Evolutionary conservation across 2,113 vertebrate genomes (phyloP).

Genomic region (Larimichthys crocea): DNA sequence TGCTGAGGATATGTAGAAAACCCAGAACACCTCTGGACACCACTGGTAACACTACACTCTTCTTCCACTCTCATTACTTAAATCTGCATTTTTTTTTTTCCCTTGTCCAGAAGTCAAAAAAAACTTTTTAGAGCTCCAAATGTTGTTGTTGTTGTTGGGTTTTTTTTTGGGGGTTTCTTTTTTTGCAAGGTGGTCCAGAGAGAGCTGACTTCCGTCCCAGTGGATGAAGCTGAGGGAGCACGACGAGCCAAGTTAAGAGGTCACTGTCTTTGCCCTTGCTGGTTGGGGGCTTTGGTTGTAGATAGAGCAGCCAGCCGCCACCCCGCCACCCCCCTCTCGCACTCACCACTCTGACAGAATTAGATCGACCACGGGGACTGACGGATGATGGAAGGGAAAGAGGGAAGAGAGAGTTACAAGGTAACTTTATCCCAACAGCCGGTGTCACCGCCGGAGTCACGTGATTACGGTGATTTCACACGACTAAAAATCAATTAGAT

Average conservation of each 20-base stretch:
- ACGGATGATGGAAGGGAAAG: slow-evolving; percentile 10
- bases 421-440: slow-evolving; percentile 89
- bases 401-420: slow-evolving; percentile 64
- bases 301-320: slow-evolving; percentile 24
- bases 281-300: slow-evolving; percentile 42
- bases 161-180: no score
- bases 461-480: slow-evolving; percentile 10
- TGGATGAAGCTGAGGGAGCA: slow-evolving; percentile 46
- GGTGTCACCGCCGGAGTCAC: slow-evolving; percentile 54
- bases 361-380: slow-evolving; percentile 54
- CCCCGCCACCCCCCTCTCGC: not conserved
- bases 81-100: slow-evolving; percentile 23
- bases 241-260: slow-evolving; percentile 50
- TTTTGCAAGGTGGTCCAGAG: slow-evolving; percentile 8
- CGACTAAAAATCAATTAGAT: not conserved
- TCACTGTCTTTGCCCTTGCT: slow-evolving; percentile 59
- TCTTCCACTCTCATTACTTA: slow-evolving; percentile 7
- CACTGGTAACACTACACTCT: slow-evolving; percentile 13
- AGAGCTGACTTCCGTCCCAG: slow-evolving; percentile 28
- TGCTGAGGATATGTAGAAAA: slow-evolving; percentile 14
- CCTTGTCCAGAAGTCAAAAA: slow-evolving; percentile 13
- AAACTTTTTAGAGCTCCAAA: not conserved
- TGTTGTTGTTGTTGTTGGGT: not conserved
- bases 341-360: slow-evolving; percentile 60
- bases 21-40: not conserved